These are phyloP conservation scores for Megaceryle maxima DNA, from an alignment of 2,113 vertebrate species.

Conservation along the genomic window DNA sequence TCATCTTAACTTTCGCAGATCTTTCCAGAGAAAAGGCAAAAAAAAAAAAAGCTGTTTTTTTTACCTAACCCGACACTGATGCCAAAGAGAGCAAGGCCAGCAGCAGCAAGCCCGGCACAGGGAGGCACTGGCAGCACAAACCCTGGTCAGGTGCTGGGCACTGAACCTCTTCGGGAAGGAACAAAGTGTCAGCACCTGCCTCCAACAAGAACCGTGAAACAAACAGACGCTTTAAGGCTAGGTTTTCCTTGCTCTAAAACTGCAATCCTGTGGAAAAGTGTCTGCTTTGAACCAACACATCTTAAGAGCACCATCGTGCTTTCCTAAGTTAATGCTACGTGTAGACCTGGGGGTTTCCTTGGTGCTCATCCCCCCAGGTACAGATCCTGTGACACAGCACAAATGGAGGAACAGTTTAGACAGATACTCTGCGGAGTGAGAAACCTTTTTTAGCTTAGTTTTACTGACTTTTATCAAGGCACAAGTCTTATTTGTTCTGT, in stretches of 20 bases:
- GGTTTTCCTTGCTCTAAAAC: background rate
- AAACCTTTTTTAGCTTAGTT: background rate
- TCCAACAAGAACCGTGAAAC: background rate
- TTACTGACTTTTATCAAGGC: background rate
- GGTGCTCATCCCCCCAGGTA: background rate
- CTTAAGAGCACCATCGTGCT: fast-evolving
- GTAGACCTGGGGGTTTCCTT: fast-evolving
- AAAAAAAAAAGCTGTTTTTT: background rate
- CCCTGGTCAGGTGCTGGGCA: background rate
- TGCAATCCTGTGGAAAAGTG: fast-evolving
- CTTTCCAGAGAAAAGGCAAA: background rate
- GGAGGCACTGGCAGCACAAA: fast-evolving
- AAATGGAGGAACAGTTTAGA: background rate
- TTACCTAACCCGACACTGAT: fast-evolving
- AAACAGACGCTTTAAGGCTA: fast-evolving
- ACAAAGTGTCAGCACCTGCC: background rate
- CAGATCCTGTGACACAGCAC: fast-evolving
- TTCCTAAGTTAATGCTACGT: fast-evolving
- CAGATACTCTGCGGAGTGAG: background rate
- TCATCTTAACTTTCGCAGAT: fast-evolving
- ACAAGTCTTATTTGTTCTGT: background rate
- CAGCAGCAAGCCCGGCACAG: background rate
- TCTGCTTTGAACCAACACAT: background rate
- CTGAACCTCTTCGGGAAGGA: too few relatives aligned
- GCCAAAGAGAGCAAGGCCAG: background rate